Percentiles rank a stretch among this genome's conserved stretches.
Conservation (phyloP, 2,888 invertebrate genomes). For the Mesorhabditis spiculigera region DNA sequence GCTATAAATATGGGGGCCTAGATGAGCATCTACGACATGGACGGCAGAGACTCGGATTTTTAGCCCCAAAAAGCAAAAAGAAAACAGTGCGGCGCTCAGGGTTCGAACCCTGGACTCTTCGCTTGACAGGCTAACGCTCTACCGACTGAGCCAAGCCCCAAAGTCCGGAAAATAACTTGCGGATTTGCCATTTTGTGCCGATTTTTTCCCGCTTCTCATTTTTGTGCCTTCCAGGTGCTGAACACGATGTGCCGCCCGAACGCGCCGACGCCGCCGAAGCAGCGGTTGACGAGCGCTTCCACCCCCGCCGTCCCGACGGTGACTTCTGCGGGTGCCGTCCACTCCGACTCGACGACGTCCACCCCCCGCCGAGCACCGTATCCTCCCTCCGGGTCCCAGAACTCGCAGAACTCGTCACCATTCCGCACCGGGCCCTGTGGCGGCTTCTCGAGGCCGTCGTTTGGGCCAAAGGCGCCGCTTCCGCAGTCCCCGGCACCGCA, state of each 20-base stretch:
- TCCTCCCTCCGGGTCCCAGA: too few relatives aligned
- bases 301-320: too few relatives aligned
- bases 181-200: too few relatives aligned
- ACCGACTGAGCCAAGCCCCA: too few relatives aligned
- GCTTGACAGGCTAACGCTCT: too few relatives aligned
- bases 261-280: background rate
- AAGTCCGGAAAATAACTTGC: too few relatives aligned
- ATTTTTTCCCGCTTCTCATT: background rate
- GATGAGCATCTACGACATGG: too few relatives aligned
- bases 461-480: background rate
- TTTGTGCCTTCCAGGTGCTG: background rate
- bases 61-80: too few relatives aligned
- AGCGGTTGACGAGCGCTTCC: background rate
- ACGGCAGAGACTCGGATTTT: too few relatives aligned
- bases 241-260: background rate
- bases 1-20: too few relatives aligned
- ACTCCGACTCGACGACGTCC: background rate
- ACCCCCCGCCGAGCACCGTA: background rate
- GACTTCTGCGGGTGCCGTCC: background rate
- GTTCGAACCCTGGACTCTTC: too few relatives aligned
- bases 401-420: background rate
- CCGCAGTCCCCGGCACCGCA: background rate
- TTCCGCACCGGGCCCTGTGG: background rate
- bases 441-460: constrained; percentile 6
- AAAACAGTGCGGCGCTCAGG: too few relatives aligned